Percentiles rank a stretch among this genome's conserved stretches.
phyloP scores from a whole-genome alignment of 1,140 invertebrate species.

The Ylistrum balloti region DNA sequence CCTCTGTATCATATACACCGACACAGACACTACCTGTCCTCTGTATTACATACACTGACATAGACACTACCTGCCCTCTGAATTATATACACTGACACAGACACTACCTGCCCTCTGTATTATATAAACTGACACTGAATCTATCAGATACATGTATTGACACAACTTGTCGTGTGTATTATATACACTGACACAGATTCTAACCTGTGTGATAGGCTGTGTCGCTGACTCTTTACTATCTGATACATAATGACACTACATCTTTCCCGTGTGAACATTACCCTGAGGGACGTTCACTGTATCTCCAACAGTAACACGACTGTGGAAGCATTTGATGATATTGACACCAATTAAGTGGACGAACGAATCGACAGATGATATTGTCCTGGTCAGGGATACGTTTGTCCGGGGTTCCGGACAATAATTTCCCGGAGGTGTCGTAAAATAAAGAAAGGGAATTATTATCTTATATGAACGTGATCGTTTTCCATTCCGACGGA shows the following conservation, averaged over 20 bases:
- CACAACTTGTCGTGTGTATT: too few species aligned
- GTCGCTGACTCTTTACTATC: not conserved
- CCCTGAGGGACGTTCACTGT: not conserved
- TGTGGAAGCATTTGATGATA: not conserved
- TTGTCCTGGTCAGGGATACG: not conserved
- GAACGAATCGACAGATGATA: not conserved
- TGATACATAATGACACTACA: not conserved
- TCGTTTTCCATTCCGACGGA: conserved; percentile 8
- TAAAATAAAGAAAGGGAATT: conserved; percentile 36
- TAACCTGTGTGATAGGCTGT: not conserved
- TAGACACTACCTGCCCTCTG: too few species aligned
- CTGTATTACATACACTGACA: too few species aligned
- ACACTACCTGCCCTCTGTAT: too few species aligned
- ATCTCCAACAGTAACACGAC: not conserved
- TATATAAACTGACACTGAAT: too few species aligned
- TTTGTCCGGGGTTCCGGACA: not conserved
- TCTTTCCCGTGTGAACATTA: not conserved
- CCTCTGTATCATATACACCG: too few species aligned
- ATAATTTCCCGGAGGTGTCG: conserved; percentile 15
- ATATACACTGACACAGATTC: too few species aligned
- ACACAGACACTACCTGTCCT: too few species aligned
- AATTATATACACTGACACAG: too few species aligned
- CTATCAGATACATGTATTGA: too few species aligned
- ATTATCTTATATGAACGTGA: conserved; percentile 21
- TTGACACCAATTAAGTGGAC: conserved; percentile 33